Evolutionary conservation across 1,140 invertebrate genomes (phyloP), one percentile per base, ranked within the genome.

Genomic region (Dendrolimus kikuchii): DNA sequence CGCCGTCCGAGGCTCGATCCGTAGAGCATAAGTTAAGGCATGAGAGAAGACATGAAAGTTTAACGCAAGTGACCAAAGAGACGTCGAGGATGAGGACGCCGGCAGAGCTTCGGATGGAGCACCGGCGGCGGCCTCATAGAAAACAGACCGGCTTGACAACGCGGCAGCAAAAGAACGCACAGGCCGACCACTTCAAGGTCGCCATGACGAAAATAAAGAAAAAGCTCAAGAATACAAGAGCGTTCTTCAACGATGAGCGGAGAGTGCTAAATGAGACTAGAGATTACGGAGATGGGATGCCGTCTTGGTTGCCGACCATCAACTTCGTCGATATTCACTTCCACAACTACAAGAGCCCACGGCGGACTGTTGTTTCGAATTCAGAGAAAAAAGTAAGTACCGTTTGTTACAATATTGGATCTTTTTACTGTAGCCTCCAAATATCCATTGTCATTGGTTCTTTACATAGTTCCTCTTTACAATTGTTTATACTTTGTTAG

Each of bases 301-400:
- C 81, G 1, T 55, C 44, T 38, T 86, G 82, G 82, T 52, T 86
- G 51, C 82, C 82, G n/a, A 66, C 78, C 4, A 77, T 81, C 41
- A 86, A 80, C 53, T 86, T 86, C 49, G 77, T 83, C 10, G 76
- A 76, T 37, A 83, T 86, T 7, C 77, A 83, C 53, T 77, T 74
- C 55, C 73, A 80, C 54, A 73, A 68, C 42, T 77, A 74, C 52
- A 77, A 58, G 47, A 62, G 64, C n/a, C 53, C 66, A 40, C 53
- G 66, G 37, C 73, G 70, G 59, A 51, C 38, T 36, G 68, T 69
- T 38, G 71, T 60, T 49, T 65, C 72, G 38, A 68, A 74, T 42
- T 66, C 71, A 44, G 78, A 81, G 66, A 65, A 60, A 66, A 79
- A 81, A 76, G 81, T 84, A 60, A 71, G 59, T 73, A 51, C 52